phyloP scores from a whole-genome alignment of 2,113 vertebrate species.

The Leuciscus idus region DNA sequence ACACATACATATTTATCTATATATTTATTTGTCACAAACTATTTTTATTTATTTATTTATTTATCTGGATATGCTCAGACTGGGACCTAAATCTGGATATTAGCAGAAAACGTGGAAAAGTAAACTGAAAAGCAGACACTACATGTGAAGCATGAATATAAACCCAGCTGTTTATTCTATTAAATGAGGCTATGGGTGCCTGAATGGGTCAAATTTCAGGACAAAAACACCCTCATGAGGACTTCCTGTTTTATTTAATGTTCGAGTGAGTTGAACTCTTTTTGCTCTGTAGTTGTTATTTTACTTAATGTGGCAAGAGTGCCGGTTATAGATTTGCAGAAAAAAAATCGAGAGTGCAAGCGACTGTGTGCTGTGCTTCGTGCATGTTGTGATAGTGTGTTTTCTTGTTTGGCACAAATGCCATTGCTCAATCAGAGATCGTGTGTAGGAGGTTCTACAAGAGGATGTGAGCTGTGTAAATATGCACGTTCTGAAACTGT shows the following conservation, averaged over 20 bases:
- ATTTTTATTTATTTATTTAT: neutral
- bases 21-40: too few species aligned
- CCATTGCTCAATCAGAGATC: constrained; percentile 51
- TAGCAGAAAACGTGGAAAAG: constrained; percentile 50
- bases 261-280: constrained; percentile 65
- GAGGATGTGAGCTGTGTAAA: constrained; percentile 20
- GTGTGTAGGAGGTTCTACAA: constrained; percentile 43
- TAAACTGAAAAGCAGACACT: constrained; percentile 61
- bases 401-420: constrained; percentile 29
- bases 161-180: constrained; percentile 75
- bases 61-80: neutral
- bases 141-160: constrained; percentile 69
- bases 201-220: constrained; percentile 64
- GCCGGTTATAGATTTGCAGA: constrained; percentile 23
- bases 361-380: neutral
- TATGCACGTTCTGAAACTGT: constrained; percentile 18
- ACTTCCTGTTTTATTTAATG: constrained; percentile 64
- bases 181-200: constrained; percentile 62
- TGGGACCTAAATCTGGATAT: neutral
- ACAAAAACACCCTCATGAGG: constrained; percentile 61
- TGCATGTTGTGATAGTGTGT: constrained; percentile 33
- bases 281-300: constrained; percentile 53
- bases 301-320: neutral
- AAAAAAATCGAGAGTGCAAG: constrained; percentile 14
- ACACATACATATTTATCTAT: too few species aligned